phyloP scores from a whole-genome alignment of 2,888 invertebrate genomes.

The Clanis bilineata region DNA sequence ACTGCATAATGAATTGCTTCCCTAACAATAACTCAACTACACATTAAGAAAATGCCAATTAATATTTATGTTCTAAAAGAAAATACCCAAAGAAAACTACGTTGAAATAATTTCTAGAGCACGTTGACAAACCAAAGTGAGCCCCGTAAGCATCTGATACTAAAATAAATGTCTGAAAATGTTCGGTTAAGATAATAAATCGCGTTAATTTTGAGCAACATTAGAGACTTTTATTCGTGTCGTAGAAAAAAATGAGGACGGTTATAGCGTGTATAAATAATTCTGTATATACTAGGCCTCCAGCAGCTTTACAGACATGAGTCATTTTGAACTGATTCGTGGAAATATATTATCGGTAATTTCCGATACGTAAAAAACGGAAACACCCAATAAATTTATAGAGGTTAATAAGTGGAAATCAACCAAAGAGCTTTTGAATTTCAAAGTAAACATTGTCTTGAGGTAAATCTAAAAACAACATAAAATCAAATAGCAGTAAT shows the following conservation, averaged over 20 bases:
- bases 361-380: not conserved
- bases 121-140: conserved; percentile 2
- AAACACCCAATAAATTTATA: not conserved
- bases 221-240: conserved; percentile 8
- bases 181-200: conserved; percentile 4
- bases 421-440: not conserved
- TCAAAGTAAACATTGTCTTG: conserved; percentile 18
- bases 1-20: too few species aligned
- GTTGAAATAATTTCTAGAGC: not conserved
- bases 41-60: too few species aligned
- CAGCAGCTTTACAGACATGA: not conserved
- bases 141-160: not conserved
- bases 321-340: not conserved
- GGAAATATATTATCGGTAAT: not conserved
- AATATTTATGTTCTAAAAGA: not conserved
- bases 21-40: too few species aligned
- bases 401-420: not conserved
- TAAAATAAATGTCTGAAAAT: conserved; percentile 9
- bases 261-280: conserved; percentile 2
- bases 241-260: conserved; percentile 3
- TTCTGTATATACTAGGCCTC: not conserved
- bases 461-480: conserved; percentile 18
- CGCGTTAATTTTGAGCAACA: conserved; percentile 2
- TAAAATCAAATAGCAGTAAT: conserved; percentile 49
- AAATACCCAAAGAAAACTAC: not conserved